Base-by-base conservation (phyloP, 1,140 invertebrate species). In the Pararge aegeria region DNA sequence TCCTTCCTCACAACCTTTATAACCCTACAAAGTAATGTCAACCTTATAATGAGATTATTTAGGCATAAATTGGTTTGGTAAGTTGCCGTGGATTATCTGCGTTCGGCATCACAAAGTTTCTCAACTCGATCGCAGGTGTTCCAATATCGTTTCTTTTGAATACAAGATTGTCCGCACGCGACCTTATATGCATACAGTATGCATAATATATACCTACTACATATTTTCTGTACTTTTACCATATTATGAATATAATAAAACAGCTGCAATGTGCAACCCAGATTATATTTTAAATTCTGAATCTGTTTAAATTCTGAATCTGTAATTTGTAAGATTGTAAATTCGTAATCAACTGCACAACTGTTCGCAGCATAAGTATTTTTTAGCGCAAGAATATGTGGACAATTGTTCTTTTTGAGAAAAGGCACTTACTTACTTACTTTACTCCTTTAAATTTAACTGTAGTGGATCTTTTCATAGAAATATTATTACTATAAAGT, bases 121-220 rank as follows among this genome's bases (percentile, higher is more conserved):
- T 60, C 57, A 60, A 60, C 50, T 38, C 49, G 40, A 48, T 44
- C 57, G 57, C 57, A 60, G 57, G 57, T 60, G 57, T 60, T 52
- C 18, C 27, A 21, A 48, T 54, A 51, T 60, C 57, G 50, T 54
- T 60, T 60, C 42, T 54, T 60, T 60, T 60, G 49, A 44, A 48
- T 56, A 44, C 44, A 55, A 40, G 38, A 37, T 15, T 53, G 10
- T 5, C 15, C 38, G 57, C 57, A 60, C 50, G 57, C 50, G 57
- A 52, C 57, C 15, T 16, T 46, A 60, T 27, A 40, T 50, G 40
- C 16, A 3, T 15, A 24, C 16, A 10, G 21, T 12, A 27, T 42
- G 37, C 7, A 42, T 40, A 29, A 9, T 20, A 19, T 5, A 15
- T 42, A 5, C 38, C 12, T 42, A n/a, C 34, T 38, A 5, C 13